Conservation (phyloP, 2,888 invertebrate species). For the Acanthopleura granulata region DNA sequence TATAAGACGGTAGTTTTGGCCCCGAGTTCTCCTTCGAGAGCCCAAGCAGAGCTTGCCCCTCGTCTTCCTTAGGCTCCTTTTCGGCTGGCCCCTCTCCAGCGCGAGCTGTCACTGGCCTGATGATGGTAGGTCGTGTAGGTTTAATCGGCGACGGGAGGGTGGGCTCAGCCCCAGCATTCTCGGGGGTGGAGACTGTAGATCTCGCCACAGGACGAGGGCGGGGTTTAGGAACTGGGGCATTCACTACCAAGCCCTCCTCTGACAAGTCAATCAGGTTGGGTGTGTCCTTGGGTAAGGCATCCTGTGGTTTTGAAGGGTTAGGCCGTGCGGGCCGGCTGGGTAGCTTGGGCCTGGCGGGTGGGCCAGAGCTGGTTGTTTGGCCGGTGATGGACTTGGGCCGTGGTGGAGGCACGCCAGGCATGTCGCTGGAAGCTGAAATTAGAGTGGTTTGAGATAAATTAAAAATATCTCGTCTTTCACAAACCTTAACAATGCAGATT, state of each 20-base stretch:
- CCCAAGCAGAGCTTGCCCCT: neutral
- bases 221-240: neutral
- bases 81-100: conserved; percentile 18
- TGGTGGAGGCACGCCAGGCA: neutral
- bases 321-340: conserved; percentile 9
- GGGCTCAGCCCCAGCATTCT: neutral
- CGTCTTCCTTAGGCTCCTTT: neutral
- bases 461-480: no score
- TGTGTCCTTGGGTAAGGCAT: neutral
- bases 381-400: neutral
- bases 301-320: conserved; percentile 18
- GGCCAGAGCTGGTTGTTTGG: neutral
- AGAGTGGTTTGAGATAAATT: neutral
- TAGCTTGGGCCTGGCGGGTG: neutral
- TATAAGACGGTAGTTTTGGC: neutral
- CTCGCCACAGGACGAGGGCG: neutral
- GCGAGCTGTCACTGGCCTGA: conserved; percentile 28
- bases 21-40: neutral
- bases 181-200: neutral
- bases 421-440: neutral
- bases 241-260: neutral
- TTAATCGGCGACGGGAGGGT: conserved; percentile 21
- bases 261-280: neutral
- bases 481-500: no score
- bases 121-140: conserved; percentile 43